These are phyloP conservation scores for Drosophila quinaria DNA, from an alignment of 2,888 invertebrate species.

Conservation along the genomic window DNA sequence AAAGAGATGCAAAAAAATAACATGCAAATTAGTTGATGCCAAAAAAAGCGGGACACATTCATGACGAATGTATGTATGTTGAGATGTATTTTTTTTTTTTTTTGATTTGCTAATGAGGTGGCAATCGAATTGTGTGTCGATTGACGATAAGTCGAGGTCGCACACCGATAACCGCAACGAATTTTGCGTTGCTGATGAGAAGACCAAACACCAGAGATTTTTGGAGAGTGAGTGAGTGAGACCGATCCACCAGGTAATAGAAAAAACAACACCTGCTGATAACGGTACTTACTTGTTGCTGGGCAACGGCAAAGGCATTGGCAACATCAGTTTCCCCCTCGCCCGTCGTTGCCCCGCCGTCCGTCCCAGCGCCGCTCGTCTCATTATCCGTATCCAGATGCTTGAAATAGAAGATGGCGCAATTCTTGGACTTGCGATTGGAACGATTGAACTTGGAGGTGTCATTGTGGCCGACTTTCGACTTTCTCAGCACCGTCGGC, in stretches of 20 bases:
- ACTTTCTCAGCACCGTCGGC: constrained; percentile 82
- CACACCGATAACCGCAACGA: constrained; percentile 43
- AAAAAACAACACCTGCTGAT: constrained; percentile 36
- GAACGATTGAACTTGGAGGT: constrained; percentile 89
- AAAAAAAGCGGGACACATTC: constrained; percentile 28
- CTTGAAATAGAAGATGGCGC: constrained; percentile 94
- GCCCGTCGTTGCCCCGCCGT: constrained; percentile 43
- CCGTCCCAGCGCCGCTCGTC: constrained; percentile 84
- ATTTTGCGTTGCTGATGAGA: constrained; percentile 22
- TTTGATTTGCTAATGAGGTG: constrained; percentile 3
- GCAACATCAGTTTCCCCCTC: constrained; percentile 53
- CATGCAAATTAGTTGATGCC: constrained; percentile 43
- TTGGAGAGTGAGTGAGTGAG: background rate
- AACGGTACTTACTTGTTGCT: constrained; percentile 79
- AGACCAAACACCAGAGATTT: constrained; percentile 31
- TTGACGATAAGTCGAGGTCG: constrained; percentile 38
- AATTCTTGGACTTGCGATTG: constrained; percentile 92
- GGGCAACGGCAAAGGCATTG: background rate
- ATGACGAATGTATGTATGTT: constrained; percentile 14
- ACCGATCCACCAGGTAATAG: constrained; percentile 7
- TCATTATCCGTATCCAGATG: constrained; percentile 95
- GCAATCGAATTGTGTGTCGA: constrained; percentile 25
- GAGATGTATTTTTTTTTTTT: background rate
- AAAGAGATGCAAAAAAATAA: constrained; percentile 28
- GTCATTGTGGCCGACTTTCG: constrained; percentile 85